phyloP scores from a whole-genome alignment of 2,113 vertebrate species.

The Glareola pratincola region DNA sequence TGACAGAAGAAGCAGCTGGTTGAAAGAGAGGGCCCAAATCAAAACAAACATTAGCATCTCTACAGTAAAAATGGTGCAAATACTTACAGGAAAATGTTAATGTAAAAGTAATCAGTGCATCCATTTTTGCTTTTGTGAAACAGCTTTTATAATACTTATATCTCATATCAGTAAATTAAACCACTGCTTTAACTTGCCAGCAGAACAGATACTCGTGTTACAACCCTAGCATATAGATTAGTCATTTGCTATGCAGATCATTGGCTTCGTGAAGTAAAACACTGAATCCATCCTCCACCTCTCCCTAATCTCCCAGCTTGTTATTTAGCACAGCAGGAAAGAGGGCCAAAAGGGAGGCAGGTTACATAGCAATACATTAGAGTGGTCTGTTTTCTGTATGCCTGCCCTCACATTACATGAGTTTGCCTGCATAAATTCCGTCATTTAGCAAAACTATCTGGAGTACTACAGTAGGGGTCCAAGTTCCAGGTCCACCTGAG shows the following conservation, averaged over 20 bases:
- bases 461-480: accelerated
- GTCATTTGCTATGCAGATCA: background rate
- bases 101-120: background rate
- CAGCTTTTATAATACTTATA: background rate
- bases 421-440: background rate
- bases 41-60: background rate
- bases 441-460: background rate
- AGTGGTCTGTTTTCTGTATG: background rate
- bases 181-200: background rate
- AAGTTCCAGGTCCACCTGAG: background rate
- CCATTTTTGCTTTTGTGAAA: background rate
- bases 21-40: background rate
- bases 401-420: background rate
- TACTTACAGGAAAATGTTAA: background rate
- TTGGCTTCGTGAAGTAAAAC: background rate
- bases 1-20: background rate
- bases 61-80: background rate
- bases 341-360: background rate
- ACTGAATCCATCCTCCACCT: background rate
- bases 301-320: background rate
- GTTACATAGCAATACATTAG: background rate
- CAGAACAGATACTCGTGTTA: background rate
- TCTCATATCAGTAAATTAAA: background rate
- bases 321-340: background rate
- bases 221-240: background rate